Conservation (phyloP, 2,797 vertebrate species). For the Todus mexicanus region DNA sequence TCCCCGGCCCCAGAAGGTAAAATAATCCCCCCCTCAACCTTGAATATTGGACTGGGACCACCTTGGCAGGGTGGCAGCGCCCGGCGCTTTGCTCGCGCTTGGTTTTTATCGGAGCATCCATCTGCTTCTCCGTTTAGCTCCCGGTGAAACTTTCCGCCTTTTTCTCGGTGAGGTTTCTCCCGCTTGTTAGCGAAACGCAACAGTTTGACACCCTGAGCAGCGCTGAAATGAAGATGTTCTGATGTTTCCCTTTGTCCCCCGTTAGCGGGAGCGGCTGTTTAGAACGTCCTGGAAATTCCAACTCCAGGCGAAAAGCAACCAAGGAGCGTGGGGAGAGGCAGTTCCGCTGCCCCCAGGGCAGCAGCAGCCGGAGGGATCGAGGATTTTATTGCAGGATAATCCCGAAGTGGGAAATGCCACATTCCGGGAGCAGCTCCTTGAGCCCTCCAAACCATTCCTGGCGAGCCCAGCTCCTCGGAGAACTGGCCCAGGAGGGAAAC, state of each 20-base stretch:
- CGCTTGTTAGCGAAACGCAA: slow-evolving; percentile 8
- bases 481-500: background rate
- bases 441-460: background rate
- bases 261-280: background rate
- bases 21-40: too few species aligned
- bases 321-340: background rate
- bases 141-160: background rate
- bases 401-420: background rate
- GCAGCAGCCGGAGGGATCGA: background rate
- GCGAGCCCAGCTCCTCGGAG: background rate
- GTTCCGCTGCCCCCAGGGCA: background rate
- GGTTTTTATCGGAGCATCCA: background rate
- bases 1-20: background rate
- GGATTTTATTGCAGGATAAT: background rate
- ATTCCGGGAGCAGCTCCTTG: background rate
- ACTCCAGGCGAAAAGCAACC: background rate
- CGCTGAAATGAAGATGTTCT: background rate
- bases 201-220: slow-evolving; percentile 40
- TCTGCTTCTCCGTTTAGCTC: background rate
- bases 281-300: background rate
- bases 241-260: background rate
- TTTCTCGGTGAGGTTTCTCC: background rate
- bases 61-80: background rate
- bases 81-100: background rate
- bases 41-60: background rate